Evolutionary conservation across 2,797 vertebrate genomes (phyloP), one percentile per base, ranked within the genome.

Genomic region (Chanos chanos): DNA sequence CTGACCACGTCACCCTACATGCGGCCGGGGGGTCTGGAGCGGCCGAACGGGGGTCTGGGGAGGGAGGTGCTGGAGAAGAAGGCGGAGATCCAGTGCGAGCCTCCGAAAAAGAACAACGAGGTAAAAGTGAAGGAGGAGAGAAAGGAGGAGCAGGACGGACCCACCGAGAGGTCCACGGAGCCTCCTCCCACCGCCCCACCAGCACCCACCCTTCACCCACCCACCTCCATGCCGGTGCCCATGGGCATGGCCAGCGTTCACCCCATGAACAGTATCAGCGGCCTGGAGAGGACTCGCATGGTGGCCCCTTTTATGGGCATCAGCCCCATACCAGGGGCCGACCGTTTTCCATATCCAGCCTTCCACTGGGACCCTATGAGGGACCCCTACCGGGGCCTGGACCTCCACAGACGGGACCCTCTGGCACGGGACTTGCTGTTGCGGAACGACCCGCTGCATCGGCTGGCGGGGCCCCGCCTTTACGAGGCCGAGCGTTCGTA

Each of bases 291-390:
- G 87, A 97, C 94, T 90, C 94, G 95, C 79, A 90, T 98, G 86
- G 93, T 97, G 84, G 92, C 93, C 0, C 96, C 96, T 59, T 98
- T 98, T 77, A 94, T 98, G 95, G 95, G 95, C 68, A 93, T 98
- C 76, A 96, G 94, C 77, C 93, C 95, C 4, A 94, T 98, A 71
- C 93, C 94, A 0, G 94, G 94, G 6, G 90, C 91, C 10, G 96
- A 98, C 78, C 88, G 96, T 54, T 97, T 98, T 61, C 94, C 94
- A 0, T 98, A 97, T 73, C 95, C 94, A 1, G 87, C 94, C 68
- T 97, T 98, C 84, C 95, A 96, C 77, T 98, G 96, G 96, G 96
- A 98, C 86, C 95, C 94, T 3, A 94, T 98, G 86, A 85, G 96
- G 81, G 96, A 98, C 71, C 94, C 93, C 1, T 97, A 96, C 85